Evolutionary conservation across 2,888 invertebrate genomes (phyloP).

Genomic region (Spilarctia lutea): DNA sequence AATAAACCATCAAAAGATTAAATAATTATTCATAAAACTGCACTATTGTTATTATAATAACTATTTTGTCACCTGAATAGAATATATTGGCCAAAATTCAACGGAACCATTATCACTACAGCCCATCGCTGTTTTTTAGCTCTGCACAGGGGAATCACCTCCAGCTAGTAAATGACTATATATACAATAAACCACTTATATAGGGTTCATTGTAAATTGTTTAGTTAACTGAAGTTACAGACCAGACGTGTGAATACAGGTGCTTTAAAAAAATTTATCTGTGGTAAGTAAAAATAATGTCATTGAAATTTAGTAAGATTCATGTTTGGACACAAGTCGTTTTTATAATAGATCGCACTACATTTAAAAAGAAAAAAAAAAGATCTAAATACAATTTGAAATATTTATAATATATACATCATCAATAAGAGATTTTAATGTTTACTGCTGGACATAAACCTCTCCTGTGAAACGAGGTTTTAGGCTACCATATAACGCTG

Average conservation of each 20-base stretch:
- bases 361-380: not conserved
- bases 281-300: not conserved
- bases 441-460: too few relatives aligned
- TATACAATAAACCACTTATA: constrained; percentile 51
- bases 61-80: too few relatives aligned
- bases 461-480: too few relatives aligned
- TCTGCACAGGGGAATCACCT: constrained; percentile 61
- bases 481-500: too few relatives aligned
- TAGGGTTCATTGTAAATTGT: constrained; percentile 46
- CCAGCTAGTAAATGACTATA: constrained; percentile 50
- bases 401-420: too few relatives aligned
- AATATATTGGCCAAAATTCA: constrained; percentile 12
- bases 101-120: constrained; percentile 31
- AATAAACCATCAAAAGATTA: not conserved
- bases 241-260: constrained; percentile 21
- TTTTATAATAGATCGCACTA: not conserved
- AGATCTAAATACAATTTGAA: too few relatives aligned
- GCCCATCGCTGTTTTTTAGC: constrained; percentile 24
- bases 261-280: not conserved
- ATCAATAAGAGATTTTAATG: too few relatives aligned
- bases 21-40: not conserved
- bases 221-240: constrained; percentile 28
- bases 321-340: not conserved
- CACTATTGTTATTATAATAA: not conserved
- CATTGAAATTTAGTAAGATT: not conserved